Conservation (phyloP, 2,797 vertebrate species). For the Ptychadena robeensis region DNA sequence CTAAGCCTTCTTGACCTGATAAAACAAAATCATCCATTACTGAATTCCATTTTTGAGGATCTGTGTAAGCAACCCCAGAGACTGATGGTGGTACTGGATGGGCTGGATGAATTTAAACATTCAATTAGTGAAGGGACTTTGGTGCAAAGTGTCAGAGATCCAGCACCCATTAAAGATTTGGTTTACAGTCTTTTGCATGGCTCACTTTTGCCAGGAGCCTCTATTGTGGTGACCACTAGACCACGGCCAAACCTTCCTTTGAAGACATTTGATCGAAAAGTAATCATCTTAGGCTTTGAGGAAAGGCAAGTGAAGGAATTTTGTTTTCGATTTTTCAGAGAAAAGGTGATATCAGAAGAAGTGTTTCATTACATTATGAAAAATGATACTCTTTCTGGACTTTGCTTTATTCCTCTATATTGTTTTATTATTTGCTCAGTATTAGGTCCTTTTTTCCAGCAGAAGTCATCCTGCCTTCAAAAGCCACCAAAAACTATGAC, state of each 20-base stretch:
- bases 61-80: constrained; percentile 64
- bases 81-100: constrained; percentile 74
- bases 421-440: constrained; percentile 77
- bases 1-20: constrained; percentile 71
- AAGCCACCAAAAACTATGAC: constrained; percentile 73
- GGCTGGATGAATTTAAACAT: constrained; percentile 74
- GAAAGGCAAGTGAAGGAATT: constrained; percentile 74
- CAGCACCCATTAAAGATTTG: constrained; percentile 68
- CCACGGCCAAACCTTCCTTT: constrained; percentile 69
- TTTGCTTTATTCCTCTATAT: constrained; percentile 77
- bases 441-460: constrained; percentile 71
- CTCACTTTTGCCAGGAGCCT: constrained; percentile 70
- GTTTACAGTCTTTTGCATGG: constrained; percentile 71
- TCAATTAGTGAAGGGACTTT: constrained; percentile 62
- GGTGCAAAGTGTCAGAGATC: constrained; percentile 53
- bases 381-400: constrained; percentile 72
- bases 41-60: constrained; percentile 63
- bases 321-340: constrained; percentile 70
- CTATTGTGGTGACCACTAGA: constrained; percentile 72
- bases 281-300: constrained; percentile 73
- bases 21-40: constrained; percentile 65
- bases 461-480: constrained; percentile 48
- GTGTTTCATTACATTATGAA: constrained; percentile 70
- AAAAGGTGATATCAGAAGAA: constrained; percentile 63
- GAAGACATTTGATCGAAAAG: constrained; percentile 70